Base-by-base conservation (phyloP, 2,888 invertebrate genomes). In the Troides aeacus region DNA sequence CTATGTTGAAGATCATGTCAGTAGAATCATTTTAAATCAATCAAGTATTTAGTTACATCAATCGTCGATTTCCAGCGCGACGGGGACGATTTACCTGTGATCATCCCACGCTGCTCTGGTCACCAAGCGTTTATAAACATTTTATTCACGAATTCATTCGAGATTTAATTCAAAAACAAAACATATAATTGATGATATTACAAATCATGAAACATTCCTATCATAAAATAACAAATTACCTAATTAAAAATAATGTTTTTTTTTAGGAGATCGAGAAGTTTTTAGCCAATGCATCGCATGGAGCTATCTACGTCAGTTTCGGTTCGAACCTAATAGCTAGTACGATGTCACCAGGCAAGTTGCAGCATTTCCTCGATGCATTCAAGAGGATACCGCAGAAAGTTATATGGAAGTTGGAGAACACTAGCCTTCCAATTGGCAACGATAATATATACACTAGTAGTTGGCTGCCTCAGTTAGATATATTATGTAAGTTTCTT, bases 341-440 rank as follows among this genome's bases (percentile, higher is more conserved):
- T 57, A 94, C 94, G 0, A 94, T 96, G 85, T 93, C 95, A 0
- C 80, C 85, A 23, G 85, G 93, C 0, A 95, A 94, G 76, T 78
- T 94, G 64, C 80, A 90, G 10, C 88, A 89, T 30, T 94, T 97
- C 72, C 71, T 95, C 21, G 87, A 88, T 1, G 95, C 94, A 0
- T 94, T 97, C 73, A 84, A 88, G 1, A 88, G 89, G 65, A 86
- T 96, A 66, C 94, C 95, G 0, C 93, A 95, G 77, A 94, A 94
- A 73, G 93, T 96, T 1, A 85, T 97, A 30, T 96, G 96, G 96
- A 96, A 96, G 86, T 95, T 95, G 93, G 96, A 96, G 78, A 92
- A 93, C 64, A 94, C 94, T 0, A 88, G 92, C 5, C 82, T 94
- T 78, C 91, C 90, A 73, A 86, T 84, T 0, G 90, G 87, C 24